Base-by-base conservation (phyloP, 2,888 invertebrate genomes). In the Nomada hirtipes region DNA sequence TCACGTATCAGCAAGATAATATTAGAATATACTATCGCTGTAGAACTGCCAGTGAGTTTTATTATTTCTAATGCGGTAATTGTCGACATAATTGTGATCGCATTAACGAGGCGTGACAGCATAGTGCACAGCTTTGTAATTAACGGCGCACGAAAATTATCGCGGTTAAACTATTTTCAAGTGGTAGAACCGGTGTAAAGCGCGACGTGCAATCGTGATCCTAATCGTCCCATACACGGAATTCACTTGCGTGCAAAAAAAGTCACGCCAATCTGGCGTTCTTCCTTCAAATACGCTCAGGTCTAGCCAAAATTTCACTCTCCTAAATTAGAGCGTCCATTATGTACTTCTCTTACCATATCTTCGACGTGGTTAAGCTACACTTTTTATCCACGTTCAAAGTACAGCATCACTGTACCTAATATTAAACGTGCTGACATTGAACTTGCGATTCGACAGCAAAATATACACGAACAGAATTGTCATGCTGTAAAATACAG, bases 121-220 rank as follows among this genome's bases (percentile, higher is more conserved):
- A 18, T 44, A 47, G 52, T 47, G 36, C 53, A 10, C 67, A 10
- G 44, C 23, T 77, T 50, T 73, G 73, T 60, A 73, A 77, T 73
- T 65, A 73, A 73, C 65, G 52, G 50, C n/a, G 65, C 65, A 50
- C 52, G 76, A 77, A 75, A 77, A 77, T 77, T 47, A 44, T 55
- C 60, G 60, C 52, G 60, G 59, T 73, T 67, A 55, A 77, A 77
- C 67, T 60, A 65, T 65, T 77, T 73, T 65, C 77, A 73, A 65
- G 77, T 77, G 42, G 72, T 57, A 52, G 42, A n/a, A 47, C 52
- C 65, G 26, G 44, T 13, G 42, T 42, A 59, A 36, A 29, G 20
- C 50, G 52, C 63, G n/a, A 10, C 42, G 59, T 9, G 11, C 65
- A 18, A 52, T 57, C 57, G 61, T 52, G 18, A 59, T 23, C 44